phyloP scores from a whole-genome alignment of 2,113 vertebrate species.

The Pedetes capensis region DNA sequence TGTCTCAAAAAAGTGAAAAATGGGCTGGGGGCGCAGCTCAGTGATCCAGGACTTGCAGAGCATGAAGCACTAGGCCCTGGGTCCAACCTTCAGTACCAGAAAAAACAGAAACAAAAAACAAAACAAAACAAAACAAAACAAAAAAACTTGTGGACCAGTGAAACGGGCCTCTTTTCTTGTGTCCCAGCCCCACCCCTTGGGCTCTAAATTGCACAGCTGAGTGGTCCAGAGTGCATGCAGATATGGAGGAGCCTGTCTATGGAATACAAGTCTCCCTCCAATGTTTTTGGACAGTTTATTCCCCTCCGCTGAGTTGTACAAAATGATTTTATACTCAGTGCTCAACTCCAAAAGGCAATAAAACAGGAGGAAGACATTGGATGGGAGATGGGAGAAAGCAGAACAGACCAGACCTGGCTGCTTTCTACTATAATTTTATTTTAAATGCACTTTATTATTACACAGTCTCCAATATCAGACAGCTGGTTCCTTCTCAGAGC shows the following conservation, averaged over 20 bases:
- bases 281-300: neutral
- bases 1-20: too few species aligned
- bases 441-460: neutral
- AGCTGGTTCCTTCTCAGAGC: conserved; percentile 53
- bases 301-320: neutral
- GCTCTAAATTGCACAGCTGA: neutral
- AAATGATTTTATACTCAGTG: neutral
- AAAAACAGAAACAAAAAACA: too few species aligned
- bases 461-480: neutral
- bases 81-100: too few species aligned
- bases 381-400: neutral
- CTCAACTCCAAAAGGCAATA: neutral
- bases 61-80: too few species aligned
- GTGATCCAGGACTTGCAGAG: too few species aligned
- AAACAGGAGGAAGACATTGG: neutral
- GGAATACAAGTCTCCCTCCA: neutral
- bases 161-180: neutral
- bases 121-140: too few species aligned
- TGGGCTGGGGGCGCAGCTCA: too few species aligned
- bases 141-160: neutral
- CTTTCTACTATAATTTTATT: conserved; percentile 1
- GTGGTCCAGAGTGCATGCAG: neutral
- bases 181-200: neutral
- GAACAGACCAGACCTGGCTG: neutral
- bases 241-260: neutral